Evolutionary conservation across 2,888 invertebrate species (phyloP).

Genomic region (Callosobruchus maculatus): DNA sequence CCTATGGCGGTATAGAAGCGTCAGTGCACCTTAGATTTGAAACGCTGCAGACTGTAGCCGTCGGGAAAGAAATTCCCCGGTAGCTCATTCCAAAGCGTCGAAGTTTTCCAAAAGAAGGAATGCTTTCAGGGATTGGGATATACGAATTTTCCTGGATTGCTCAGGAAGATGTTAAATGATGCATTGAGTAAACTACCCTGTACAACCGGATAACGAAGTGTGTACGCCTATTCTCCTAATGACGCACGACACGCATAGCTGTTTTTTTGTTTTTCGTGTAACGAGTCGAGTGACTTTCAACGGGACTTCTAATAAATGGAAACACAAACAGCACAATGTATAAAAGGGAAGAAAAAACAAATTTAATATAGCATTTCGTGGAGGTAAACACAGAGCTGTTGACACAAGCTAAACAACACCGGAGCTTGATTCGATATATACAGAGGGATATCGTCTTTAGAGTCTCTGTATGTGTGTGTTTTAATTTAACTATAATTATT

Average conservation of each 20-base stretch:
- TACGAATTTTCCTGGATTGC: no score
- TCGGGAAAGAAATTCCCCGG: no score
- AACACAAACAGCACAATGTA: neutral
- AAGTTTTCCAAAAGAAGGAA: no score
- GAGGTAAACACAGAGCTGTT: neutral
- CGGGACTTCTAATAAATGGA: neutral
- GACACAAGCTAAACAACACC: neutral
- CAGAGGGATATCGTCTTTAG: neutral
- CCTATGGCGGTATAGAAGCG: no score
- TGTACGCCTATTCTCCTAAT: neutral
- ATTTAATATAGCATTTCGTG: neutral
- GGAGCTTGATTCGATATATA: neutral
- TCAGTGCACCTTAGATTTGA: no score
- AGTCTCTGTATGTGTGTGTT: no score
- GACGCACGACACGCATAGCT: neutral
- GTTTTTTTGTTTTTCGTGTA: neutral
- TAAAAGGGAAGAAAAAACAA: neutral
- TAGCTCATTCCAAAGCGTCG: no score
- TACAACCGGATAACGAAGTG: neutral
- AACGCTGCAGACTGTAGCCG: no score
- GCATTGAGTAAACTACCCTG: neutral
- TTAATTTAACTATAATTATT: no score
- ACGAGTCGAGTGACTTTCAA: neutral
- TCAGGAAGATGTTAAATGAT: neutral
- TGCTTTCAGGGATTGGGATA: no score